A percentile compares a stretch with the other conserved stretches of the same genome.
phyloP scores from a whole-genome alignment of 1,140 invertebrate genomes.

The Sipha flava region DNA sequence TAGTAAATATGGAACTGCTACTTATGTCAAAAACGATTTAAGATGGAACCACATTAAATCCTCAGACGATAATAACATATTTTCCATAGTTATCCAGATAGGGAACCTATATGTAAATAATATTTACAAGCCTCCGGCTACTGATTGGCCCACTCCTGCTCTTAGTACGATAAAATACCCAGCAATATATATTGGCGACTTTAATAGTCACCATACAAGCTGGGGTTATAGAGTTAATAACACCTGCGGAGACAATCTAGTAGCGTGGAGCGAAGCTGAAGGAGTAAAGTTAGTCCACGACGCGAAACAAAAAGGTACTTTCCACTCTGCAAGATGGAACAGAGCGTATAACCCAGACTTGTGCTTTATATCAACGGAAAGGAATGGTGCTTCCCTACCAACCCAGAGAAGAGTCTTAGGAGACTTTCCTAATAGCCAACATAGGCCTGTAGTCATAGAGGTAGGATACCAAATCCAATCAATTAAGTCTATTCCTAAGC shows the following conservation, averaged over 20 bases:
- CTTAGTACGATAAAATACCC: neutral
- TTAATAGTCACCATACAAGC: constrained; percentile 21
- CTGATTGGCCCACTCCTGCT: neutral
- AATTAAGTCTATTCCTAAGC: constrained; percentile 15
- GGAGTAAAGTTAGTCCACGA: constrained; percentile 39
- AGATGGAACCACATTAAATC: constrained; percentile 41
- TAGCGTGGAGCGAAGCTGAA: constrained; percentile 10
- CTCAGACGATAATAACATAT: neutral
- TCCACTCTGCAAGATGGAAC: constrained; percentile 26
- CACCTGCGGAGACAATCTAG: neutral
- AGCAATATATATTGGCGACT: constrained; percentile 27
- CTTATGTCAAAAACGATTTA: constrained; percentile 33
- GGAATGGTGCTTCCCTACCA: neutral
- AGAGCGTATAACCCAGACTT: constrained; percentile 25
- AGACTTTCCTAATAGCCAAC: constrained; percentile 28
- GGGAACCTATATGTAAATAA: neutral
- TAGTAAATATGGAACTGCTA: neutral
- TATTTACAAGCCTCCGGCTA: constrained; percentile 30
- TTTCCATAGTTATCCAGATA: neutral
- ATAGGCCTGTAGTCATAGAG: constrained; percentile 18
- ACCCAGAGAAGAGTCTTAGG: constrained; percentile 1
- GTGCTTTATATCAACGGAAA: constrained; percentile 19
- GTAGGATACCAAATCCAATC: constrained; percentile 8
- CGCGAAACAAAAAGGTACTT: constrained; percentile 27
- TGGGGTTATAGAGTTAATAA: constrained; percentile 22